Evolutionary conservation across 2,888 invertebrate species (phyloP), one percentile per base, ranked within the genome.

Genomic region (Rosalia funebris): DNA sequence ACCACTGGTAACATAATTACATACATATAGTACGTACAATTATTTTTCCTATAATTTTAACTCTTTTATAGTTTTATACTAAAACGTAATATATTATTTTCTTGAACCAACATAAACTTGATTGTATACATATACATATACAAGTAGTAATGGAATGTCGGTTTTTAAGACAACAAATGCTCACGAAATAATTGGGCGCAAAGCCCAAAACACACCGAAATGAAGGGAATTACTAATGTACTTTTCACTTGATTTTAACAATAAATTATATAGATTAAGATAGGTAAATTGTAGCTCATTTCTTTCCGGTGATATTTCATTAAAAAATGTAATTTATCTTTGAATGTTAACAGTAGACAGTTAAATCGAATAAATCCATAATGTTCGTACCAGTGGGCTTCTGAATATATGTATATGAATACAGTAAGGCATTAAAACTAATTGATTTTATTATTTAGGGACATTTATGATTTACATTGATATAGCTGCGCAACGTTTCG

Each of bases 401-500:
- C 53, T 17, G 53, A 42, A 53, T 42, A 42, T 15, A n/a, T n/a
- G n/a, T n/a, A 32, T 32, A 20, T 15, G 20, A 20, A 32, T 32
- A 36, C 57, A 31, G 42, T 44, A 15, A 44, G 58, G 42, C 39
- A 17, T 37, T 19, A 19, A 34, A 44, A 53, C 42, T 48, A 53
- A 58, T 58, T 58, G 50, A 53, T 45, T 58, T 37, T 46, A 14
- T 52, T 58, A 58, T 58, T 52, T 58, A 45, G 25, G 37, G 37
- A 42, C 48, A 41, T 17, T 41, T 50, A 45, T 58, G 16, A 52
- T 52, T 45, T 44, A 45, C 52, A 58, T 42, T n/a, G 19, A 39
- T 52, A 52, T 17, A 37, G 9, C 15, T 15, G 14, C 19, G 20
- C 14, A 9, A 32, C 45, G 17, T 25, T 47, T 46, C 46, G 46